Conservation (phyloP, 37 sponge, comb jelly and placozoan species). For the Hexactinellida sp. region DNA sequence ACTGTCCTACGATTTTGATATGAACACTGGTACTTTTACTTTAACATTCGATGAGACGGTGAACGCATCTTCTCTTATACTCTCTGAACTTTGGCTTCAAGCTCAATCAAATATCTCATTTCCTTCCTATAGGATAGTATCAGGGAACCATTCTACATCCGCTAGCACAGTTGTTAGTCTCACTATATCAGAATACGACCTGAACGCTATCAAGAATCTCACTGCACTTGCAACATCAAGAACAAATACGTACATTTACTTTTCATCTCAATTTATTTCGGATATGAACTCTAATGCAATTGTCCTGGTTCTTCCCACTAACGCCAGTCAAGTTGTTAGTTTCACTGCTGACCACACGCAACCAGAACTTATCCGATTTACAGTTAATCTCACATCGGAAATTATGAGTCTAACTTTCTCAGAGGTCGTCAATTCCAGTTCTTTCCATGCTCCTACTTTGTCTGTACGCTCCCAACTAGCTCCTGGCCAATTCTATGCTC, state of each 20-base stretch:
- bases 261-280: constrained; percentile 16
- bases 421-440: constrained; percentile 56
- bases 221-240: background rate
- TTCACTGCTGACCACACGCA: constrained; percentile 48
- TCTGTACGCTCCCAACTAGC: constrained; percentile 19
- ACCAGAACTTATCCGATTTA: constrained; percentile 39
- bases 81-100: constrained; percentile 36
- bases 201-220: constrained; percentile 30
- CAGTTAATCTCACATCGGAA: constrained; percentile 44
- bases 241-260: constrained; percentile 22
- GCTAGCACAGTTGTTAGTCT: constrained; percentile 7
- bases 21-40: constrained; percentile 33
- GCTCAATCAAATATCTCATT: constrained; percentile 21
- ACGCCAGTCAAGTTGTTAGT: background rate
- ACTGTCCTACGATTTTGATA: constrained; percentile 35
- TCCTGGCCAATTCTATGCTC: background rate
- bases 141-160: background rate
- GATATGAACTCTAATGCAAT: constrained; percentile 29
- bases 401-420: constrained; percentile 44
- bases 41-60: constrained; percentile 81
- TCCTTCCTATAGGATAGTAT: background rate
- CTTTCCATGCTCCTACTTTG: constrained; percentile 33
- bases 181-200: background rate
- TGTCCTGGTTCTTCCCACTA: background rate
- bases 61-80: constrained; percentile 35